Evolutionary conservation across 2,888 invertebrate genomes (phyloP), one percentile per base, ranked within the genome.

Genomic region (Limnephilus lunatus): DNA sequence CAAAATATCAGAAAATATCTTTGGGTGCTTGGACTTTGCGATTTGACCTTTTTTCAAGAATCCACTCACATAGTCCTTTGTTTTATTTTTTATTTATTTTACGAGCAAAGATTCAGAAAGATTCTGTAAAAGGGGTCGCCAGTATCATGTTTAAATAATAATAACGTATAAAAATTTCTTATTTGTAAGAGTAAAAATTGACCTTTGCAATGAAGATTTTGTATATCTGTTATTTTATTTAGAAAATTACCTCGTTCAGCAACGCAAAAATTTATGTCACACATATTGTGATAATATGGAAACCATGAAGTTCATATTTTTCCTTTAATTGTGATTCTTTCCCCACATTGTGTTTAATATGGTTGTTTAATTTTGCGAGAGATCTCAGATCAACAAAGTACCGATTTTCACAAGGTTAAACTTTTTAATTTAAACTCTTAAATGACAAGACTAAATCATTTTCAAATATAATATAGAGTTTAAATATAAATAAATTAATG

Each of bases 61-160:
- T 83, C 32, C 83, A 25, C 83, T 83, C 83, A 35, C 35, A 32
- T 83, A 35, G 35, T 35, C 83, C 35, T 83, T 83, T 83, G 83
- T 83, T 83, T 35, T 83, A 32, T 35, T 35, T 35, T 83, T 83
- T 82, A 32, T 83, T 83, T 83, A 32, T 83, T n/a, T 35, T 83
- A 35, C 35, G 31, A 68, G 68, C 19, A 83, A n/a, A 83, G 31
- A 83, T 83, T 35, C 35, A 19, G 35, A 83, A 35, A 35, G 35
- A 83, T 83, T 25, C n/a, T 32, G 32, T 25, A 11, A 32, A 35
- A 83, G 83, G 35, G 83, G 35, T 83, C n/a, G 35, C 19, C 83
- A 19, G 83, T 32, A 83, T 83, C 83, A 35, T 83, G 83, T 32
- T 83, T 25, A 68, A 68, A 68, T 68, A 68, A 68, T 68, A 68